Base-by-base conservation (phyloP, 1,140 invertebrate genomes). In the Atta cephalotes region DNA sequence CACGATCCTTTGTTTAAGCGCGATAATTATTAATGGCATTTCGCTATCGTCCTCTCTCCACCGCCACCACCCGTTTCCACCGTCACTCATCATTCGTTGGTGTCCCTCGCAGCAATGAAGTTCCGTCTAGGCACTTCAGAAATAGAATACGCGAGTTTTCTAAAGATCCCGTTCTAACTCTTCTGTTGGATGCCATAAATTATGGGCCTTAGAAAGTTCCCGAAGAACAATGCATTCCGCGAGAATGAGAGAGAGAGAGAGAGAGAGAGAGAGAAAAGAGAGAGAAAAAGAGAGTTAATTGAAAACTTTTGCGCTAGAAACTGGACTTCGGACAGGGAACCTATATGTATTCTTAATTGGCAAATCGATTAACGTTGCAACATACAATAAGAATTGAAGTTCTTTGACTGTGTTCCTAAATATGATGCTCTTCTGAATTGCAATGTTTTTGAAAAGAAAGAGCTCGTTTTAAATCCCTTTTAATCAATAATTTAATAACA, bases 11-110 rank as follows among this genome's bases (percentile, higher is more conserved):
- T 85, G 86, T 87, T 87, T 65, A 76, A 85, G 81, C 80, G 49
- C 68, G 81, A 82, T 85, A 85, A 87, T 87, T 82, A 87, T 87
- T 87, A 87, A 87, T 87, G 79, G 82, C 72, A 85, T 85, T 82
- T 87, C 86, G 58, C 45, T 25, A 53, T 84, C 62, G 25, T 35
- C 74, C 72, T 9, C 25, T 28, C 25, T 56, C 68, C 28, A 45
- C 31, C 45, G 16, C 35, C 39, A 31, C 31, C 51, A 18, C 28
- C 45, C 39, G 3, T 14, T 25, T 77, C n/a, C 35, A 51, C 25
- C 39, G 10, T 62, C 35, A 35, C 31, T 56, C 56, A 56, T 58
- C 70, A 58, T 25, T 63, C 51, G 35, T 45, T 10, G 74, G 35
- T 84, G 80, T 84, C 80, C 25, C 70, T 63, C 56, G 25, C 80